Conservation (phyloP, 2,113 vertebrate genomes). For the Trichomycterus rosablanca region DNA sequence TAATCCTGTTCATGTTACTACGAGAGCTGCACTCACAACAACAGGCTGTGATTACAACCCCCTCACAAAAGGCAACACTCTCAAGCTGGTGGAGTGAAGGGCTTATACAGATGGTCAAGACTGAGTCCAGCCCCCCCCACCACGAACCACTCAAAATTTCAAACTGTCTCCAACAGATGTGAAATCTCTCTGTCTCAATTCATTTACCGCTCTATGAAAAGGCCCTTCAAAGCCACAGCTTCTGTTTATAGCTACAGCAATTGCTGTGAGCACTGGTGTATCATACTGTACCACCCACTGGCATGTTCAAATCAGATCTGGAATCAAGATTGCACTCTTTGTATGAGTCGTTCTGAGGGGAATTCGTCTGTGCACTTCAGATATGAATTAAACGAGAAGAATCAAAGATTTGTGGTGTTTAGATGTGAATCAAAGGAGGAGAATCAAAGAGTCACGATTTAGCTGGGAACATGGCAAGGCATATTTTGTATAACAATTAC, state of each 20-base stretch:
- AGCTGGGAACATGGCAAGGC: too few species aligned
- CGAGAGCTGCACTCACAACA: constrained; percentile 16
- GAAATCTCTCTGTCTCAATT: constrained; percentile 4
- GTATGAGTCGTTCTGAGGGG: constrained; percentile 23
- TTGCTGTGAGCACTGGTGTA: constrained; percentile 3
- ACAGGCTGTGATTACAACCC: constrained; percentile 31
- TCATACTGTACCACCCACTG: constrained; percentile 5
- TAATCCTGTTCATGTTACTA: too few species aligned
- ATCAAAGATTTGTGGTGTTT: background rate
- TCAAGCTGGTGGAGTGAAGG: constrained; percentile 8
- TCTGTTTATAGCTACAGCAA: background rate
- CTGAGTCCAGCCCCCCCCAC: background rate
- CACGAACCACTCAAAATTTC: constrained; percentile 7
- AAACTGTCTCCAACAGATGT: constrained; percentile 23
- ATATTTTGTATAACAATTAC: too few species aligned
- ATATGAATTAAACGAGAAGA: background rate
- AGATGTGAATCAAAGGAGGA: background rate
- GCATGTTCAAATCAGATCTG: background rate
- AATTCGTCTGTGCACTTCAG: background rate
- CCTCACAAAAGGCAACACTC: background rate
- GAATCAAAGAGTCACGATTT: background rate
- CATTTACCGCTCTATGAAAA: background rate
- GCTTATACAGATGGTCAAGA: background rate
- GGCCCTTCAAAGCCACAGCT: background rate
- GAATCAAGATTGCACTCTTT: background rate